Conservation (phyloP, 2,888 invertebrate species). For the Sclerodermus sp. region DNA sequence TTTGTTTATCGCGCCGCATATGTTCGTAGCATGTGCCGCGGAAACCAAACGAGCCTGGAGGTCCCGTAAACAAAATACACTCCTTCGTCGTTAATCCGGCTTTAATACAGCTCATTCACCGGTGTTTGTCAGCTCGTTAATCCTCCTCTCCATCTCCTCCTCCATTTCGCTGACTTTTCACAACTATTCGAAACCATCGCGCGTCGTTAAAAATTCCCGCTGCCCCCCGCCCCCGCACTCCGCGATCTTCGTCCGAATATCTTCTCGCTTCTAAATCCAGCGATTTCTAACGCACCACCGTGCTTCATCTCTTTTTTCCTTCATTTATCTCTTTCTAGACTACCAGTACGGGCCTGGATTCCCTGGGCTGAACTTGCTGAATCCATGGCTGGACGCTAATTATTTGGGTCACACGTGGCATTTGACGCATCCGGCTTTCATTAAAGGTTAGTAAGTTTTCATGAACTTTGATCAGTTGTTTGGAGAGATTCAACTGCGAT, state of each 20-base stretch:
- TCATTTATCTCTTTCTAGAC: no score
- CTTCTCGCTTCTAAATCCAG: no score
- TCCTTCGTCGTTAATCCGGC: conserved; percentile 26
- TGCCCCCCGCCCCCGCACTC: no score
- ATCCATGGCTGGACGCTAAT: conserved; percentile 84
- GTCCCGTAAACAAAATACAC: conserved; percentile 33
- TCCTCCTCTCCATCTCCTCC: conserved; percentile 2
- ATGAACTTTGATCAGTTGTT: no score
- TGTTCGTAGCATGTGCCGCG: conserved; percentile 51
- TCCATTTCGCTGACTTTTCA: background rate
- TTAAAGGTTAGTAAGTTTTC: conserved; percentile 69
- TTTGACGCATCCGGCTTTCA: conserved; percentile 61
- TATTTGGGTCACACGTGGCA: conserved; percentile 76
- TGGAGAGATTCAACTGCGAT: no score
- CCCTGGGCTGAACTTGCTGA: conserved; percentile 65
- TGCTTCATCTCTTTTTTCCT: no score
- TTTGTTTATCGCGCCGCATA: conserved; percentile 55
- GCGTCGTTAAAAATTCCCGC: no score
- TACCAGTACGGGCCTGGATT: conserved; percentile 76
- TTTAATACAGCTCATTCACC: conserved; percentile 19
- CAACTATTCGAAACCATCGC: no score
- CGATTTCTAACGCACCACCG: no score
- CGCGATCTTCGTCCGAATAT: no score
- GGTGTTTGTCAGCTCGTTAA: background rate
- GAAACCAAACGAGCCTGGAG: conserved; percentile 22